Evolutionary conservation across 2,888 invertebrate genomes (phyloP).

Genomic region (Nomada flava): DNA sequence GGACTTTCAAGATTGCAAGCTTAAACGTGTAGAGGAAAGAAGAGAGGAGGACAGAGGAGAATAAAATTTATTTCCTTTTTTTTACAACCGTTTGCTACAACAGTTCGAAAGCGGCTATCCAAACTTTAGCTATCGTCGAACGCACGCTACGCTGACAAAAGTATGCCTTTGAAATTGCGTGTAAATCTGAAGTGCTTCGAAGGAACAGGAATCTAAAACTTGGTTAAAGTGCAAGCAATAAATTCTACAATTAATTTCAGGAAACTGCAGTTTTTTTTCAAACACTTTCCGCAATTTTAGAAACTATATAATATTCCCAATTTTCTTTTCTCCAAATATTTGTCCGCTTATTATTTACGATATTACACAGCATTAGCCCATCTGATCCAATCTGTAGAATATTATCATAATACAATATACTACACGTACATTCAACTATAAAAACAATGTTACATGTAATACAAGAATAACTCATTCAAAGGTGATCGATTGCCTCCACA

Average conservation of each 20-base stretch:
- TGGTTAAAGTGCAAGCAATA: background rate
- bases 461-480: no score
- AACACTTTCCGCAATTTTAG: no score
- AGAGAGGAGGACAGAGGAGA: background rate
- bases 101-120: constrained; percentile 7
- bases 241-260: background rate
- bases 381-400: no score
- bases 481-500: no score
- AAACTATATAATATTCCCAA: no score
- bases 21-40: constrained; percentile 18
- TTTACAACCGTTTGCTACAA: constrained; percentile 15
- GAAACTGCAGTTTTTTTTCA: no score
- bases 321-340: no score
- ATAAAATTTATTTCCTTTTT: constrained; percentile 33
- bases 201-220: background rate
- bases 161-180: background rate
- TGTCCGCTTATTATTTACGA: no score
- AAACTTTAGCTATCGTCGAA: constrained; percentile 14
- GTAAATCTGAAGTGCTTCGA: background rate
- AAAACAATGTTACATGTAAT: no score
- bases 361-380: no score
- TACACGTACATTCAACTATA: no score
- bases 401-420: no score
- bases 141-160: constrained; percentile 7
- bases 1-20: constrained; percentile 18